Evolutionary conservation across 2,888 invertebrate genomes (phyloP).

Genomic region (Venustoraphidia nigricollis): DNA sequence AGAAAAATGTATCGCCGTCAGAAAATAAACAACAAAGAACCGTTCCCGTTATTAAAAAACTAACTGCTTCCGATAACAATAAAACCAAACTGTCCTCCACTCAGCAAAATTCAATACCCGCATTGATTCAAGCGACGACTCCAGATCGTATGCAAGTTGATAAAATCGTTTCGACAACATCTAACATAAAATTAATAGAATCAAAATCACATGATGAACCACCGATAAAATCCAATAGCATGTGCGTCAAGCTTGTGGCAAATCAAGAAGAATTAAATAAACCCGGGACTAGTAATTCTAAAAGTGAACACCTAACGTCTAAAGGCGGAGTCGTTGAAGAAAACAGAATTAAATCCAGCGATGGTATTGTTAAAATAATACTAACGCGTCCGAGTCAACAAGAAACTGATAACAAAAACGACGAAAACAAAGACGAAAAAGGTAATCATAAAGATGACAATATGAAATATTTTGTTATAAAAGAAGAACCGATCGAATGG

Average conservation of each 20-base stretch:
- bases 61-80: background rate
- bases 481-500: conserved; percentile 54
- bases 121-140: too few species aligned
- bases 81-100: too few species aligned
- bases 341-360: background rate
- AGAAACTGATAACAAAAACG: background rate
- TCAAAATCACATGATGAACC: conserved; percentile 5
- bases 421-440: conserved; percentile 9
- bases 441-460: conserved; percentile 11
- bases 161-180: background rate
- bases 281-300: background rate
- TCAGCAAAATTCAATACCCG: too few species aligned
- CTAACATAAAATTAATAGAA: conserved; percentile 1
- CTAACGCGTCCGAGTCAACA: background rate
- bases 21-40: background rate
- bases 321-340: too few species aligned
- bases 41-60: background rate
- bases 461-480: conserved; percentile 25
- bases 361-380: background rate
- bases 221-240: background rate
- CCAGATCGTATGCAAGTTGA: conserved; percentile 1
- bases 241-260: too few species aligned
- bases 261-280: background rate
- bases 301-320: background rate
- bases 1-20: conserved; percentile 20